Base-by-base conservation (phyloP, 2,113 vertebrate genomes). In the Anthoscopus minutus region DNA sequence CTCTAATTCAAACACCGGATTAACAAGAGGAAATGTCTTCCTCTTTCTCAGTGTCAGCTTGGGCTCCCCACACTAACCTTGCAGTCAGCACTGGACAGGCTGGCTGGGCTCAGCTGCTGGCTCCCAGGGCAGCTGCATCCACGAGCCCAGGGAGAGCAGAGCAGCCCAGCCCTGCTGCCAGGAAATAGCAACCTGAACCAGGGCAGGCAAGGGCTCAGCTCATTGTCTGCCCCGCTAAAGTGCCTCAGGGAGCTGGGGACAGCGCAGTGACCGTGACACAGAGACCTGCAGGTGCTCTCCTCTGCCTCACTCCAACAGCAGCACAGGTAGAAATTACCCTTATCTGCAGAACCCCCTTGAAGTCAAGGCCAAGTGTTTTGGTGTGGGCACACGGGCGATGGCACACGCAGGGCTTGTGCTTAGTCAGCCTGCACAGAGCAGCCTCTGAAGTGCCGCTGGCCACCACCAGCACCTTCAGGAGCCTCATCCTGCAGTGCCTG, bases 301-400 rank as follows among this genome's bases (percentile, higher is more conserved):
- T 61, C 37, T 54, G 79, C 38, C 71, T 58, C 71, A 60, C 6
- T 23, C 38, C 42, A 2, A 3, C 50, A 66, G 15, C 53, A 47
- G 44, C 53, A 40, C 48, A 0, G 4, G 31, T 7, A 82, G 45
- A 73, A 82, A 83, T 51, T 2, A 58, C 48, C 60, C 56, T 96
- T 93, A 94, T 92, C 96, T 86, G 35, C 71, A 80, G 44, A 61
- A 54, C 2, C 19, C 60, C 89, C 94, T 96, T 96, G 93, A 96
- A 96, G 89, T 73, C 8, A 3, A 0, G 24, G 86, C 94, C 94
- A 92, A 81, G 66, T 15, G 7, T 38, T 57, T 1, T n/a, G 78
- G 73, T 57, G 66, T 1, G 18, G 74, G 90, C 10, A 5, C 65
- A 2, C 11, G 2, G 9, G 51, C 3, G 33, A 40, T 47, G 89